Evolutionary conservation across 2,797 vertebrate genomes (phyloP), one percentile per base, ranked within the genome.

Genomic region (Coccyzus lansbergi): DNA sequence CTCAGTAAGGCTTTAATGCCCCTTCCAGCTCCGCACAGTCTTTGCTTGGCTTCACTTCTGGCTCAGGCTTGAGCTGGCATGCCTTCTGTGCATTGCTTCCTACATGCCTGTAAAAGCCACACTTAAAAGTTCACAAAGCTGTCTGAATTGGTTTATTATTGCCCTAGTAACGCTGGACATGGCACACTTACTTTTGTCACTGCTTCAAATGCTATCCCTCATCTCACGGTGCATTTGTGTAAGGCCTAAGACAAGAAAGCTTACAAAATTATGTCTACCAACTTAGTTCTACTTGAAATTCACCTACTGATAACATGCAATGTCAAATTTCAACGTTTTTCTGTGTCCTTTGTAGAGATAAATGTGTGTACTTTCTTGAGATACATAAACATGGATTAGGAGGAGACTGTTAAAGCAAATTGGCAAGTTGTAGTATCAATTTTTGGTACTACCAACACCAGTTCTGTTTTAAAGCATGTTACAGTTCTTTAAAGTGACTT

Each of bases 61-160:
- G 24, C 25, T 53, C 22, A 4, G 21, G 24, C 29, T 42, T 21
- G 29, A 68, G 40, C 21, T 44, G 34, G 15, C 24, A 17, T 1
- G 1, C 20, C 69, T 21, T 12, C 36, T 40, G 15, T 33, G 40
- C 13, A 0, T 26, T 31, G 40, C n/a, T 75, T 46, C 51, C 51
- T 49, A 34, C 2, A 2, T 0, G 0, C 31, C 25, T 0, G 1
- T 4, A 48, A 28, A 38, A 64, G 4, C 26, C 15, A 3, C 33
- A 64, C 22, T 7, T 28, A 9, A 17, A 75, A 78, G 40, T 31
- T 82, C 15, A 40, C 28, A 71, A 26, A 88, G 8, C 13, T 1
- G 0, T 16, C 21, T 29, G 17, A 28, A 48, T 17, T 63, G 34
- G 31, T 26, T 63, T 52, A 15, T 68, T 67, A 49, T 34, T 48